These are phyloP conservation scores for Scarus forsteni DNA, from an alignment of 2,797 vertebrate genomes.

Conservation along the genomic window DNA sequence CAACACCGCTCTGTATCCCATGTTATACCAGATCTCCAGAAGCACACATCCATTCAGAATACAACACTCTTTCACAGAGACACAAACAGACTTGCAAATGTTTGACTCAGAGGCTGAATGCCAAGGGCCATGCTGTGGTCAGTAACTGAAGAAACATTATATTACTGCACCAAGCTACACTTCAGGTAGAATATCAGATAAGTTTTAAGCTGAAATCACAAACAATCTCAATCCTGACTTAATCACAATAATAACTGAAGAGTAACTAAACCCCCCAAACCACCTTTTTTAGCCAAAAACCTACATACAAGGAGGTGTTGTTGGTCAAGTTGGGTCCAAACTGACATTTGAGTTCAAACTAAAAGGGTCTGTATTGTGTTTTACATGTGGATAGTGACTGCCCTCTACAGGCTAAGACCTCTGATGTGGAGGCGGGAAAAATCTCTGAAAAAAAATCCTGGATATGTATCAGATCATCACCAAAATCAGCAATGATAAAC, in stretches of 20 bases:
- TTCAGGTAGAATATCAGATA: constrained; percentile 9
- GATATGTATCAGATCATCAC: no score
- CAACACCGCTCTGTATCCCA: constrained; percentile 10
- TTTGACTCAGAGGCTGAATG: constrained; percentile 45
- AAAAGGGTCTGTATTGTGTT: no score
- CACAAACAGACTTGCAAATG: constrained; percentile 27
- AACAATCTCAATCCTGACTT: constrained; percentile 22
- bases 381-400: no score
- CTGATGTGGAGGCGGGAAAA: no score
- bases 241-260: not conserved
- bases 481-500: no score
- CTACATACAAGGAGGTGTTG: no score
- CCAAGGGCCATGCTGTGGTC: constrained; percentile 60
- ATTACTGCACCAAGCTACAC: constrained; percentile 14
- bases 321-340: no score
- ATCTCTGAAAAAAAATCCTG: no score
- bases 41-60: constrained; percentile 16
- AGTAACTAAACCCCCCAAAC: constrained; percentile 2
- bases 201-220: constrained; percentile 14
- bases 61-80: constrained; percentile 27
- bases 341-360: no score
- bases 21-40: constrained; percentile 21
- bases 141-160: constrained; percentile 39
- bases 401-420: no score
- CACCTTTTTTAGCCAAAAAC: no score